Evolutionary conservation across 2,888 invertebrate species (phyloP), one percentile per base, ranked within the genome.

Genomic region (Apantesis nais): DNA sequence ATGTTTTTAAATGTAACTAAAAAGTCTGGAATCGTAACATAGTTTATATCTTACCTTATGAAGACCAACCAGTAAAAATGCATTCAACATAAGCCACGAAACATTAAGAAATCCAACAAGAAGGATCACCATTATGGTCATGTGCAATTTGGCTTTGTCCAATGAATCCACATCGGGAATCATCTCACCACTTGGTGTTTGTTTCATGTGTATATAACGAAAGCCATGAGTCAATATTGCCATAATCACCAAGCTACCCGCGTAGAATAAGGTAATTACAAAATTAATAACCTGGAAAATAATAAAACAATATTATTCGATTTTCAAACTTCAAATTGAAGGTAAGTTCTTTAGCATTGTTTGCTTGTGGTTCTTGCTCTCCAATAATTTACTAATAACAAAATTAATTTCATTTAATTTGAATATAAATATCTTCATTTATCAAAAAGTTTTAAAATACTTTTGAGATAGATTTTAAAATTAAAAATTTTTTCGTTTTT

Each of bases 181-280:
- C 12, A 71, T 12, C 1, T 52, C 31, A 14, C 77, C 80, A 31
- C 60, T 25, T 1, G 61, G 66, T 11, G 52, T 63, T 19, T 63
- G 25, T 29, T 72, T 82, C 37, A 70, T 29, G 16, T 55, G 67
- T 0, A 77, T 63, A 31, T 82, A 77, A 16, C 75, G 74, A 62
- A 82, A 81, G 2, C 82, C 82, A 19, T 79, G 80, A 0, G 80
- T 80, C 31, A 82, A 80, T 55, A 72, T 62, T 22, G 75, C 82
- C 69, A 79, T 39, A 37, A 79, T 77, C 25, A 67, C 70, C 25
- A 82, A 37, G 14, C 74, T 80, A 0, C 78, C 75, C 22, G 75
- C 37, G 60, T 67, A 79, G 61, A 79, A 82, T 29, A 80, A 39
- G 2, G 80, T 74, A 11, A 82, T 73, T 7, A 77, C 1, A 29